Percentiles rank a stretch among this genome's conserved stretches.
Conservation (phyloP, 1,140 invertebrate genomes). For the Drosophila albomicans region DNA sequence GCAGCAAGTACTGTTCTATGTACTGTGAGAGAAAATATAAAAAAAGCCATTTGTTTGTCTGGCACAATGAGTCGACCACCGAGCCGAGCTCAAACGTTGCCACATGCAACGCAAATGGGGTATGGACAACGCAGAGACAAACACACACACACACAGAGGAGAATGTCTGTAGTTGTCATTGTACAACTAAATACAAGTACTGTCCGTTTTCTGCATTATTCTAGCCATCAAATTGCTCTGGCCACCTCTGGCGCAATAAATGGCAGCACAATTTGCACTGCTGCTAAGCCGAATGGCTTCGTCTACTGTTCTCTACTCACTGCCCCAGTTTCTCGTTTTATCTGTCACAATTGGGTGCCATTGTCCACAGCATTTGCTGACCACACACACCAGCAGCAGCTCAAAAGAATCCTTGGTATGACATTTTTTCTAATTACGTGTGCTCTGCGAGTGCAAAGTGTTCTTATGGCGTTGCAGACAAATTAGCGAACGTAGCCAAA, state of each 20-base stretch:
- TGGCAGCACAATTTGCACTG: conserved; percentile 61
- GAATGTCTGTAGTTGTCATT: conserved; percentile 1
- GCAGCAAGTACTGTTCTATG: conserved; percentile 7
- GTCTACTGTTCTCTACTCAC: neutral
- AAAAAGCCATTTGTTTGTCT: conserved; percentile 66
- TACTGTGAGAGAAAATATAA: conserved; percentile 31
- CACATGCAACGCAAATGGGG: conserved; percentile 52
- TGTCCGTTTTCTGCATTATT: conserved; percentile 26
- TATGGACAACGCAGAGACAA: conserved; percentile 23
- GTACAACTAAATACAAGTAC: conserved; percentile 19
- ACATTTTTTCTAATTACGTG: conserved; percentile 12
- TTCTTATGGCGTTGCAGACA: too few relatives aligned
- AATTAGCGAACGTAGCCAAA: neutral
- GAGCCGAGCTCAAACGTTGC: conserved; percentile 43
- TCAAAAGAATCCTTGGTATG: conserved; percentile 16
- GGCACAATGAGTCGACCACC: conserved; percentile 59
- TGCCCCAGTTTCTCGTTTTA: neutral
- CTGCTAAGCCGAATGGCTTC: conserved; percentile 22
- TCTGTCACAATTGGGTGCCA: conserved; percentile 62
- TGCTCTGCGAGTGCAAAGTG: conserved; percentile 16
- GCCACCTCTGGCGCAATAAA: conserved; percentile 62
- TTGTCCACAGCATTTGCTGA: conserved; percentile 65
- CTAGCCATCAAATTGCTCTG: conserved; percentile 19
- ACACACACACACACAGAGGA: conserved; percentile 27
- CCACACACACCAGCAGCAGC: conserved; percentile 43